Evolutionary conservation across 2,888 invertebrate species (phyloP), one percentile per base, ranked within the genome.

Genomic region (Ormyrus nitidulus): DNA sequence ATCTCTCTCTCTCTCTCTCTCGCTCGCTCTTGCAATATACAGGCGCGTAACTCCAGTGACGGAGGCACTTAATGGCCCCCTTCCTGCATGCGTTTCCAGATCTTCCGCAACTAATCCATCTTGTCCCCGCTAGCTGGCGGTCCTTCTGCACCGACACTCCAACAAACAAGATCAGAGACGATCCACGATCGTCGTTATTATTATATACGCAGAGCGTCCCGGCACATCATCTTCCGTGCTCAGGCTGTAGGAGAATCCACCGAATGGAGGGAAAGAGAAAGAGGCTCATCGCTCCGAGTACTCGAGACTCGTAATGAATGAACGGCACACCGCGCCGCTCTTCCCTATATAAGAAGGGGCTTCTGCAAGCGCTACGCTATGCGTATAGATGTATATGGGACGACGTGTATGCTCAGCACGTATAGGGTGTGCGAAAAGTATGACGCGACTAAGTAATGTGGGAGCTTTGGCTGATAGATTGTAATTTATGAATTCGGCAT

Each of bases 31-130:
- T 6, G 49, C 46, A 62, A 49, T 62, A 64, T 59, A 62, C 68
- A 75, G 70, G n/a, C 9, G 59, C 53, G 68, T 65, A 79, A 75
- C 64, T 75, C 54, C 73, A 74, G 58, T 2, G n/a, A 19, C 51
- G 11, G 46, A 48, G 58, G 56, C 61, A 72, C 62, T 68, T 77
- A 75, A 59, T 78, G 73, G 56, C 48, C 68, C 48, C 64, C 54
- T 34, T 11, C 54, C 58, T 13, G 59, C 54, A 1, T 54, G 9
- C 46, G n/a, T 13, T 74, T 66, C 65, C 51, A 44, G 51, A 74
- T 79, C 68, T 68, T 61, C 68, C 66, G 11, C 65, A 48, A 64
- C 80, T 68, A 73, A 80, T 80, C 69, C 73, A 80, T 80, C 80
- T 80, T 80, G 68, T 10, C 53, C 51, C 8, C 56, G 44, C n/a